A percentile compares a stretch with the other conserved stretches of the same genome.
Conservation (phyloP, 2,113 vertebrate genomes). For the Lontra canadensis region DNA sequence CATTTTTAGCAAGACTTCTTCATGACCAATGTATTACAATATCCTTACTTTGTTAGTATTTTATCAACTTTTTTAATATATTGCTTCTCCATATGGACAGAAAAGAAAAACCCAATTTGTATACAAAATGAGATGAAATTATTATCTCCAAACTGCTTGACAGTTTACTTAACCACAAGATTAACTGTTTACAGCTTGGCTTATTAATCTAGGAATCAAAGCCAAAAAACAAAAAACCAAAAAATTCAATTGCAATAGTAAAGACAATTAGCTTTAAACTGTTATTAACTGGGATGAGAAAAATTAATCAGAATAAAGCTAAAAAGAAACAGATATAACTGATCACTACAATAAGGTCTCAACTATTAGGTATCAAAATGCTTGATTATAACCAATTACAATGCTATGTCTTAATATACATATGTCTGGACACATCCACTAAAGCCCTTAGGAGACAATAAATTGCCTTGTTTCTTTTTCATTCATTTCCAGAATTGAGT, state of each 20-base stretch:
- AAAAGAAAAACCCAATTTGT: conserved; percentile 37
- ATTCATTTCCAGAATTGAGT: not conserved
- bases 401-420: not conserved
- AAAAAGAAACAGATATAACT: not conserved
- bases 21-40: not conserved
- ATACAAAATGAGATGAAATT: conserved; percentile 36
- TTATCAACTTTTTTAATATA: conserved; percentile 3
- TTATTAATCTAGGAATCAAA: conserved; percentile 28
- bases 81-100: not conserved
- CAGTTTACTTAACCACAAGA: not conserved
- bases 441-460: not conserved
- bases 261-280: conserved; percentile 33
- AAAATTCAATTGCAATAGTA: not conserved
- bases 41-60: conserved; percentile 12
- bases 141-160: not conserved
- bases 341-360: not conserved
- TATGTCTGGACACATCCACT: not conserved
- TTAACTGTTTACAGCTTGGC: not conserved
- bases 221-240: not conserved
- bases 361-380: conserved; percentile 13
- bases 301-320: not conserved
- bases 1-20: not conserved
- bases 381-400: not conserved
- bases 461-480: not conserved
- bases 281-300: conserved; percentile 3